These are phyloP conservation scores for Trematomus loennbergii DNA, from an alignment of 2,113 vertebrate genomes.

Conservation along the genomic window DNA sequence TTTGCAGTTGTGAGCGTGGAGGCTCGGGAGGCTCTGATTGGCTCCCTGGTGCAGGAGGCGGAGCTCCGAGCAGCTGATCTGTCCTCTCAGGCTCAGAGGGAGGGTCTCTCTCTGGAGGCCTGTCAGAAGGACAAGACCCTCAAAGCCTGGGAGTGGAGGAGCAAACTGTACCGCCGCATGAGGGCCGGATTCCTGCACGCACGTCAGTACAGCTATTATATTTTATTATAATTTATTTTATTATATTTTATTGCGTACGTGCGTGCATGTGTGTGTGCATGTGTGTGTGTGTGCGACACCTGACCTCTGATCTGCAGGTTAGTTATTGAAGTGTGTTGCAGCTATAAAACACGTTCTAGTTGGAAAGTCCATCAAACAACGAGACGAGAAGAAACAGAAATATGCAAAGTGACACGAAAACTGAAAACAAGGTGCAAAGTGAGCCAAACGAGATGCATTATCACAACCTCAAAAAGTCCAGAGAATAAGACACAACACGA, in stretches of 20 bases:
- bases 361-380: not conserved
- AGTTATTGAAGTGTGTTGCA: too few species aligned
- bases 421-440: too few species aligned
- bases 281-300: not conserved
- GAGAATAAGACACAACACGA: not conserved
- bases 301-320: too few species aligned
- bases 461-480: too few species aligned
- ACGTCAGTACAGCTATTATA: slow-evolving; percentile 82
- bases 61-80: slow-evolving; percentile 88
- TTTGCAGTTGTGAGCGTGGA: slow-evolving; percentile 88
- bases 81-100: slow-evolving; percentile 85
- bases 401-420: too few species aligned
- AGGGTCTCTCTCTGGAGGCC: slow-evolving; percentile 86
- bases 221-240: too few species aligned
- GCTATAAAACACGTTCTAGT: too few species aligned
- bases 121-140: slow-evolving; percentile 92
- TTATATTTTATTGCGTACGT: too few species aligned
- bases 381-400: too few species aligned
- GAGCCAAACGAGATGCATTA: too few species aligned
- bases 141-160: slow-evolving; percentile 94
- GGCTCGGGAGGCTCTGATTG: slow-evolving; percentile 89
- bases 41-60: slow-evolving; percentile 89
- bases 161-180: slow-evolving; percentile 94
- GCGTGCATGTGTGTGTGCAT: not conserved
- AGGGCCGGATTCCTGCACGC: slow-evolving; percentile 91